Base-by-base conservation (phyloP, 2,888 invertebrate genomes). In the Formica aserva region DNA sequence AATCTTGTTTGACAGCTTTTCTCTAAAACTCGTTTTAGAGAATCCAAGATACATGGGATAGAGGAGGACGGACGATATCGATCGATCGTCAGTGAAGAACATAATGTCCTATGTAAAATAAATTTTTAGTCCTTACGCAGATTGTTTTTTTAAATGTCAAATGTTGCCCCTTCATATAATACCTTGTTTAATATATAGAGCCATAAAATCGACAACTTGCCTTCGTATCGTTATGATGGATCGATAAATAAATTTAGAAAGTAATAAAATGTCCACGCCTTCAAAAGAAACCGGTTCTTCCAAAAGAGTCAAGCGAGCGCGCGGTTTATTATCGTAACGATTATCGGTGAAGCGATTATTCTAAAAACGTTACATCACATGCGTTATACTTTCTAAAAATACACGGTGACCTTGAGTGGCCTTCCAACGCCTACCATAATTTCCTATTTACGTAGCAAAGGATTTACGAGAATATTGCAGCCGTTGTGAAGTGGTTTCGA, bases 1-100 rank as follows among this genome's bases (percentile, higher is more conserved):
- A 74, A 89, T 87, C 85, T 82, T 63, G 74, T 84, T 74, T 77
- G 83, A 84, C 85, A 55, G 76, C 57, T 88, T 82, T 60, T 38
- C 69, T 48, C 32, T 41, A 22, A 48, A 38, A 38, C 41, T 26
- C 52, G 60, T 71, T 78, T 26, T 71, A 77, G 35, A 48, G 67
- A 82, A 22, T 63, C 62, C 83, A 60, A 60, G n/a, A 55, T 45
- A 60, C 13, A 52, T 18, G 45, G 22, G 52, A 62, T 38, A 35
- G 41, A 22, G 22, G 22, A 71, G 32, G 83, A 45, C 35, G 22
- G 1, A 29, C n/a, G 45, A 71, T 48, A 78, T 69, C 15, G 57
- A 77, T 67, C 75, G 78, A 78, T 78, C 63, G 29, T 67, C 83
- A 29, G 57, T 62, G 38, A 15, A 38, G 38, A 60, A 15, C 45